phyloP scores from a whole-genome alignment of 2,113 vertebrate genomes.

The Corythoichthys haematopterus region DNA sequence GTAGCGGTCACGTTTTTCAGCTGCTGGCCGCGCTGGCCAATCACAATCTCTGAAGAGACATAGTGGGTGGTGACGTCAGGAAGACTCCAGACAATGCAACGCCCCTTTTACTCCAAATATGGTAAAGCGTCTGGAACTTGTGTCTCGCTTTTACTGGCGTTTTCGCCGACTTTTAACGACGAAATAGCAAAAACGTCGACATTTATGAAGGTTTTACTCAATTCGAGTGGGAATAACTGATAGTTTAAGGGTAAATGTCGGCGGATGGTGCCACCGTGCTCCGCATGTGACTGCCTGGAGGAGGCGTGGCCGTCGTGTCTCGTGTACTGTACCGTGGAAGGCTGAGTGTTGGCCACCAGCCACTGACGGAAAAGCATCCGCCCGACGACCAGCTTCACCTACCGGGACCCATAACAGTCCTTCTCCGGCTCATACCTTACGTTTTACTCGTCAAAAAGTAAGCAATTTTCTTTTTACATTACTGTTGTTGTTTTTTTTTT shows the following conservation, averaged over 20 bases:
- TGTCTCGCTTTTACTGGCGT: background rate
- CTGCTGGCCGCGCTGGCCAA: conserved; percentile 53
- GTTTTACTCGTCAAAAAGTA: background rate
- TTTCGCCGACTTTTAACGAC: background rate
- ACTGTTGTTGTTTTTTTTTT: background rate
- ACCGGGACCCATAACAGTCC: too few relatives aligned
- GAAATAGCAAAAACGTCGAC: background rate
- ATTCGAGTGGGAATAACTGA: background rate
- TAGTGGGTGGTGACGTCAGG: conserved; percentile 40
- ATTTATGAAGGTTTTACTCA: background rate
- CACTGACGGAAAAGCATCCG: background rate
- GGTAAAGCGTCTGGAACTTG: background rate
- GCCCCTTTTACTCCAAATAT: conserved; percentile 49
- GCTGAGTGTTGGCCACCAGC: conserved; percentile 8
- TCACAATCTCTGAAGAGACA: conserved; percentile 13
- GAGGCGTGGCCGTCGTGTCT: conserved; percentile 47
- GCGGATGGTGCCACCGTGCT: conserved; percentile 24
- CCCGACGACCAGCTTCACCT: background rate
- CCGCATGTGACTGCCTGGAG: conserved; percentile 40
- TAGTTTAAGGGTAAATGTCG: background rate
- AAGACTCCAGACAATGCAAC: conserved; percentile 8
- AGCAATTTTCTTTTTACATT: background rate
- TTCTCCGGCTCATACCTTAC: background rate
- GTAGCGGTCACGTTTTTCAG: conserved; percentile 67
- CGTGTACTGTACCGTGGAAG: conserved; percentile 67